Conservation (phyloP, 1,140 invertebrate genomes). For the Tetragnatha versicolor region DNA sequence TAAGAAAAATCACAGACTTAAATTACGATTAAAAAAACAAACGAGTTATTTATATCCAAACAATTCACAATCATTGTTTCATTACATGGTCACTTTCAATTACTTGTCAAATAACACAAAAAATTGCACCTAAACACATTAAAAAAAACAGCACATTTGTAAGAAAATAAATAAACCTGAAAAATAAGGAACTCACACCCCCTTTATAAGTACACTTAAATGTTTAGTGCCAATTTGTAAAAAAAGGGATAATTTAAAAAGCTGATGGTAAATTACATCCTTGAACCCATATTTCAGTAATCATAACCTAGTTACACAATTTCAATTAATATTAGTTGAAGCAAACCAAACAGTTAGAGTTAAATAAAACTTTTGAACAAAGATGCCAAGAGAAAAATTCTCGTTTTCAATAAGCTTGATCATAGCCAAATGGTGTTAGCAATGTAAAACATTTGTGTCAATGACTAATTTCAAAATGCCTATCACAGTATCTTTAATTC, state of each 20-base stretch:
- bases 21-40: constrained; percentile 41
- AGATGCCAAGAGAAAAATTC: no score
- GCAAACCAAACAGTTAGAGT: no score
- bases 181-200: constrained; percentile 17
- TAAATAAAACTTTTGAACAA: no score
- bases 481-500: no score
- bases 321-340: no score
- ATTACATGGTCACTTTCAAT: constrained; percentile 2
- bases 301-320: no score
- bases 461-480: no score
- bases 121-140: constrained; percentile 45
- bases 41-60: constrained; percentile 7
- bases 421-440: no score
- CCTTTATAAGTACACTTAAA: constrained; percentile 41
- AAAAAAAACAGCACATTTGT: constrained; percentile 11
- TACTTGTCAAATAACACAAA: constrained; percentile 39
- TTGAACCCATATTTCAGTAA: no score
- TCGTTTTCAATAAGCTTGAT: no score
- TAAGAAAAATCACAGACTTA: constrained; percentile 53
- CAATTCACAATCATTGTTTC: constrained; percentile 19
- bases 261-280: background rate
- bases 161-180: constrained; percentile 2
- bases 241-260: background rate
- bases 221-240: background rate
- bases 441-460: no score